These are phyloP conservation scores for Eretmochelys imbricata DNA, from an alignment of 2,113 vertebrate species.

Conservation along the genomic window DNA sequence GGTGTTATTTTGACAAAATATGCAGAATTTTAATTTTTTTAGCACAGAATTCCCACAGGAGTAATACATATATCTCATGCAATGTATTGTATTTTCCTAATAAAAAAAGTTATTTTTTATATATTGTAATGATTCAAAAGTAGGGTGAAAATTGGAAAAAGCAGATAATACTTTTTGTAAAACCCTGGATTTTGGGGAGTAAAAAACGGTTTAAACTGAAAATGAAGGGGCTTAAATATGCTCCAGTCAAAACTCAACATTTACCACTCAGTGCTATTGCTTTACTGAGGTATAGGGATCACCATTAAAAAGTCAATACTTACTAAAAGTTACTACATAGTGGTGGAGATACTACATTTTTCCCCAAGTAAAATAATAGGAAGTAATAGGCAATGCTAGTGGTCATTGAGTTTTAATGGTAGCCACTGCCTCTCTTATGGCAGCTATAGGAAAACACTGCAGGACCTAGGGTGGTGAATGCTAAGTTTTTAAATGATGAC, in stretches of 20 bases:
- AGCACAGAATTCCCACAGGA: too few relatives aligned
- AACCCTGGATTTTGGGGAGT: too few relatives aligned
- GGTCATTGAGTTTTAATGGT: background rate
- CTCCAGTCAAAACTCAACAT: background rate
- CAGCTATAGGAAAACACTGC: slow-evolving; percentile 59
- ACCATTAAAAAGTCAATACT: slow-evolving; percentile 34
- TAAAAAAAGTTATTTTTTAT: too few relatives aligned
- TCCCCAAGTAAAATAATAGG: slow-evolving; percentile 43
- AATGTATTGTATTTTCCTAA: too few relatives aligned
- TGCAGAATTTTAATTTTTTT: too few relatives aligned
- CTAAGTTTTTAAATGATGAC: background rate
- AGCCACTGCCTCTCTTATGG: slow-evolving; percentile 51
- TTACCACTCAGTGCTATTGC: background rate
- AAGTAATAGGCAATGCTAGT: slow-evolving; percentile 43
- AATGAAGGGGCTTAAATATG: too few relatives aligned
- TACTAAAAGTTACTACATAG: slow-evolving; percentile 29
- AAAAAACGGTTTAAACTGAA: too few relatives aligned
- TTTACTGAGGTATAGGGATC: background rate
- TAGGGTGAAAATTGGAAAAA: too few relatives aligned
- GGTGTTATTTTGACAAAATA: too few relatives aligned
- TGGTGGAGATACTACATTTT: background rate
- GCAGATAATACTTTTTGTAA: too few relatives aligned
- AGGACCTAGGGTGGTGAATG: slow-evolving; percentile 50
- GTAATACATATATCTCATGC: too few relatives aligned
- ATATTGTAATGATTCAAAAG: too few relatives aligned